Base-by-base conservation (phyloP, 2,113 vertebrate genomes). In the Cryptotis parvus region DNA sequence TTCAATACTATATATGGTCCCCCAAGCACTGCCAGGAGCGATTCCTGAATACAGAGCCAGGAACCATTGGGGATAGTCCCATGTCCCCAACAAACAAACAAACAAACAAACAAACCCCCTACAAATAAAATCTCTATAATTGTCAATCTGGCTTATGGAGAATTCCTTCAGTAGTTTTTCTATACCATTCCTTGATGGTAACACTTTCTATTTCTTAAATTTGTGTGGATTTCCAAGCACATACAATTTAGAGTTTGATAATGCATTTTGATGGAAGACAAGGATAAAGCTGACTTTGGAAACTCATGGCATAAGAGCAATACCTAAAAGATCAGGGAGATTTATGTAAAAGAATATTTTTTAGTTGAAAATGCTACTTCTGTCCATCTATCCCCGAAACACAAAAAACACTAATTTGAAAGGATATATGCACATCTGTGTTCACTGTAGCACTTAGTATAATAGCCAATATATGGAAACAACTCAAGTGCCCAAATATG, bases 151-250 rank as follows among this genome's bases (percentile, higher is more conserved):
- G 0, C 52, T n/a, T 70, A 75, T 55, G 69, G 77, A 35, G 82
- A 49, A 18, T 58, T 79, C 16, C 66, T 68, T 14, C 31, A 22
- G 33, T 45, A 27, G 6, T 77, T 29, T 7, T 58, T 76, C 63
- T 18, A 11, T n/a, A 39, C 3, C 12, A 29, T 74, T 80, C 55
- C 92, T 72, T 45, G 18, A 45, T 39, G 55, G 52, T 52, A 24
- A 68, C n/a, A 41, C 18, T 91, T 93, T 69, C 24, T 86, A 22
- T 2, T 58, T 75, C 39, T 83, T 63, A 1, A 80, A 10, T 41
- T 87, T 80, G 45, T 52, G 24, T 31, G 31, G 73, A 84, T 1
- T 86, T 75, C 41, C 45, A 94, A 92, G 37, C 41, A 90, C 74
- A 69, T 7, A 75, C 39, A 82, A 26, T 9, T 85, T 78, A 27